Base-by-base conservation (phyloP, 2,113 vertebrate species). In the Tonatia bakeri region DNA sequence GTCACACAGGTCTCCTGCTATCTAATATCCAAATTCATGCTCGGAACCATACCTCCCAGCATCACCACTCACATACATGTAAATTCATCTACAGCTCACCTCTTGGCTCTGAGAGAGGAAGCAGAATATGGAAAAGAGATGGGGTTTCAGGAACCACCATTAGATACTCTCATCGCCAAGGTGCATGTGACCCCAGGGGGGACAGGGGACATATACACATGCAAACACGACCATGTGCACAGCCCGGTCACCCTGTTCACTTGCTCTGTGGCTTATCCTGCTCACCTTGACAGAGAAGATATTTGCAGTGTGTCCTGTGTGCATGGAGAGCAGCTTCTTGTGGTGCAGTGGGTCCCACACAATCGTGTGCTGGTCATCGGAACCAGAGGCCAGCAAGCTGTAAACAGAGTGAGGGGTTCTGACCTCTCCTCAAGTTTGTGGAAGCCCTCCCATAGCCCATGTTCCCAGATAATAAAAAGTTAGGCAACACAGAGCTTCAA, bases 201-300 rank as follows among this genome's bases (percentile, higher is more conserved):
- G 26, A 45, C 54, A 19, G 3, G 50, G 73, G 61, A 83, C 40
- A 84, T 43, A 87, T 8, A 89, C 13, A 73, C 47, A 82, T 8
- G 17, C 79, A 33, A 79, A 70, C 43, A 73, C 0, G 3, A 75
- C 59, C 17, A 15, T 7, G 36, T 15, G 16, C 61, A 80, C 7
- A 91, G 61, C 45, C 31, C 67, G 75, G 69, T 47, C 70, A 52
- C n/a, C n/a, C 8, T 4, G 31, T 45, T 22, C 10, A 56, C 10
- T 24, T 47, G 73, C 5, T 93, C 73, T 81, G 7, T 36, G 52
- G 64, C 67, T 61, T 75, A 56, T 72, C 26, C 59, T 65, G 77
- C 94, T 97, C 97, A 99, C 99, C 99, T 99, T 99, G 59, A 99
- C 99, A 90, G 99, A 99, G 97, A 99, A 99, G 97, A 99, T 99